phyloP scores from a whole-genome alignment of 2,888 invertebrate species.

The Yponomeuta plumbellus region DNA sequence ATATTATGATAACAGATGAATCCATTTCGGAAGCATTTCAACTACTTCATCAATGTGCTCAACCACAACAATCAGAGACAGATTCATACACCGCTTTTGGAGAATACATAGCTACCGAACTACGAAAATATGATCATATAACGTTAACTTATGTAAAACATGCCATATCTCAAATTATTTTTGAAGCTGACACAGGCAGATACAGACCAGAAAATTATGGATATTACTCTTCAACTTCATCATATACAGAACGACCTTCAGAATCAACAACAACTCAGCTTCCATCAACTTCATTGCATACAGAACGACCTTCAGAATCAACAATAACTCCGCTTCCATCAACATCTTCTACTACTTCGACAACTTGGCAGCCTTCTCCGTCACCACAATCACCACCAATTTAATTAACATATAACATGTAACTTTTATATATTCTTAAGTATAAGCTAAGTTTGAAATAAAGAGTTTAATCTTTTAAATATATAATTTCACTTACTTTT shows the following conservation, averaged over 20 bases:
- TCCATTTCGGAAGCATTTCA: background rate
- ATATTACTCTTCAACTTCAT: constrained; percentile 7
- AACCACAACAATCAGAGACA: background rate
- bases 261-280: too few species aligned
- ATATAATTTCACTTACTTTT: constrained; percentile 10
- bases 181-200: constrained; percentile 7
- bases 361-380: constrained; percentile 18
- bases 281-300: background rate
- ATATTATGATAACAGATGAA: background rate
- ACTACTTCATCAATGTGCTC: background rate
- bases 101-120: too few species aligned
- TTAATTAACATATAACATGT: constrained; percentile 16
- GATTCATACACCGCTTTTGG: too few species aligned
- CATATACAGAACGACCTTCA: constrained; percentile 11
- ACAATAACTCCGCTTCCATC: constrained; percentile 1
- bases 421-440: constrained; percentile 8
- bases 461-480: constrained; percentile 7
- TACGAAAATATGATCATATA: background rate
- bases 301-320: background rate
- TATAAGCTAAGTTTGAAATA: background rate
- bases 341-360: constrained; percentile 16
- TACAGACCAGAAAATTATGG: constrained; percentile 8
- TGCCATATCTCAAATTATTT: background rate
- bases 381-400: constrained; percentile 16
- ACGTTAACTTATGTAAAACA: background rate